Percentiles rank a stretch among this genome's conserved stretches.
These are phyloP conservation scores for Egretta garzetta DNA, from an alignment of 2,113 vertebrate genomes.

Conservation along the genomic window DNA sequence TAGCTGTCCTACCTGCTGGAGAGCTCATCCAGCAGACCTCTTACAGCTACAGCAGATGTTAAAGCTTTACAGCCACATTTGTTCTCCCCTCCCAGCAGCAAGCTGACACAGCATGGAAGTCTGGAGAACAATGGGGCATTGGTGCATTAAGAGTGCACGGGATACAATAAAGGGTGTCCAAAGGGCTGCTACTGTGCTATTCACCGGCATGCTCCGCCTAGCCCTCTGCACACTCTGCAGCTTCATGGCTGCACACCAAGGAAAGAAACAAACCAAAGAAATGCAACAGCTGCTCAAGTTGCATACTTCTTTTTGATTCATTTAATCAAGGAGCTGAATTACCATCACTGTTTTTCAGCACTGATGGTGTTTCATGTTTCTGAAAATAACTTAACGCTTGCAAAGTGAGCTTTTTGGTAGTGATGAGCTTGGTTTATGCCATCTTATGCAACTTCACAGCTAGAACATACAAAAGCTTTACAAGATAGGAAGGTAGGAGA, in stretches of 20 bases:
- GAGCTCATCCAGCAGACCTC: conserved; percentile 14
- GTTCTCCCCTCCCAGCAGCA: conserved; percentile 11
- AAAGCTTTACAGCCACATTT: not conserved
- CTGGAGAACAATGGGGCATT: not conserved
- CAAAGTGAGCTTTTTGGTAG: not conserved
- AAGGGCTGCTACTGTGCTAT: not conserved
- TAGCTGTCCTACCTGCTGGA: conserved; percentile 39
- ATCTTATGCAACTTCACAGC: not conserved
- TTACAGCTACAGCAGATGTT: not conserved
- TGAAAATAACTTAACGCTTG: not conserved
- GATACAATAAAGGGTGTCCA: not conserved
- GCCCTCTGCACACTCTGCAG: not conserved
- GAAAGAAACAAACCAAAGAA: not conserved
- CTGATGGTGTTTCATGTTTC: not conserved
- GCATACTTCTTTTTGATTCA: not conserved
- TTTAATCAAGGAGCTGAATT: not conserved
- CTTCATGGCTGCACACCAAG: not conserved
- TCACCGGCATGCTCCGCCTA: not conserved
- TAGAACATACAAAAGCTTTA: not conserved
- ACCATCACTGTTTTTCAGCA: not conserved
- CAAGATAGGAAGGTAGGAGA: not conserved
- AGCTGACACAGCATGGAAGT: not conserved
- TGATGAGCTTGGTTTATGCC: not conserved
- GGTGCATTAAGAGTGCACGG: not conserved
- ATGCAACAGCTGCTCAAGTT: not conserved